These are phyloP conservation scores for Atlantisia rogersi DNA, from an alignment of 2,113 vertebrate genomes.

Conservation along the genomic window DNA sequence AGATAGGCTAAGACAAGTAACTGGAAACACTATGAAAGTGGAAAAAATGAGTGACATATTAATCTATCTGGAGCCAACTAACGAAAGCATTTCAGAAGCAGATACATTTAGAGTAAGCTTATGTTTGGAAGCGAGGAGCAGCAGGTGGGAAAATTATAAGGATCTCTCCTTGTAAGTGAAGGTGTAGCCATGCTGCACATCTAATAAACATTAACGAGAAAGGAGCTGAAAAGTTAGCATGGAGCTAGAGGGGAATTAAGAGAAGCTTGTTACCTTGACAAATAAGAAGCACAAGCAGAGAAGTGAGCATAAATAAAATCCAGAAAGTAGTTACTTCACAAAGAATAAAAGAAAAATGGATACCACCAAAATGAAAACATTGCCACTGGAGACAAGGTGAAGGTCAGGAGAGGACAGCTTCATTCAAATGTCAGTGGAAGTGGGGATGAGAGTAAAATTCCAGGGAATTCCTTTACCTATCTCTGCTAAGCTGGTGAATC, in stretches of 20 bases:
- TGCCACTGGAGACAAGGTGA: neutral
- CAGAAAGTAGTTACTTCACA: neutral
- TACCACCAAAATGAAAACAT: neutral
- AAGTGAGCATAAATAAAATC: neutral
- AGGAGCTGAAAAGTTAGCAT: neutral
- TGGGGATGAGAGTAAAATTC: neutral
- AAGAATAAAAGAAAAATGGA: neutral
- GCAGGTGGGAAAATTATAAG: neutral
- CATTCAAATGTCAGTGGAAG: neutral
- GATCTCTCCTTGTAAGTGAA: neutral
- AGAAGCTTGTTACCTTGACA: neutral
- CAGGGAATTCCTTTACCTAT: conserved; percentile 80
- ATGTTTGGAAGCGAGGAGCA: neutral
- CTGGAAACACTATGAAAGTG: neutral
- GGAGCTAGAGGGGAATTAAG: neutral
- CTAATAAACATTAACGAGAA: neutral
- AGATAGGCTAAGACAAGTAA: neutral
- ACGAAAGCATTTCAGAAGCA: neutral
- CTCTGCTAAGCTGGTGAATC: conserved; percentile 91
- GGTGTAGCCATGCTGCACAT: neutral
- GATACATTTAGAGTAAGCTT: neutral
- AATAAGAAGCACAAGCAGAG: neutral
- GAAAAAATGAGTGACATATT: neutral
- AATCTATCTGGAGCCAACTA: neutral
- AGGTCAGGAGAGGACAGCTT: neutral